phyloP scores from a whole-genome alignment of 2,888 invertebrate species.

The Amitus sp. region DNA sequence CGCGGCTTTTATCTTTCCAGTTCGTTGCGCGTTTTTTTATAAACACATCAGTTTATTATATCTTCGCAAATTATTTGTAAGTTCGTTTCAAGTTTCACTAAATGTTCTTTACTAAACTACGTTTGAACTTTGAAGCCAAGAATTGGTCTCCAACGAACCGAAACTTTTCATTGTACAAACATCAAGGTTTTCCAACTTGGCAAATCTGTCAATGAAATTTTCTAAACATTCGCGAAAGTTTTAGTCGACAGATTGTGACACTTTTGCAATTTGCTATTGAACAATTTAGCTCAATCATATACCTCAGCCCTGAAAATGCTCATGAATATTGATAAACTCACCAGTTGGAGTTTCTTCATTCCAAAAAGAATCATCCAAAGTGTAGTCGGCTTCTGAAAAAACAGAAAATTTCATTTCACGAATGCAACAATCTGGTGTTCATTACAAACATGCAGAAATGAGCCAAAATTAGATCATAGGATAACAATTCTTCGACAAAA shows the following conservation, averaged over 20 bases:
- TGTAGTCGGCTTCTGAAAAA: conserved; percentile 91
- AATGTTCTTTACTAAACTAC: conserved; percentile 28
- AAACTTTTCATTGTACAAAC: conserved; percentile 39
- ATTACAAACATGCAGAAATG: too few relatives aligned
- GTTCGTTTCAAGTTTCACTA: conserved; percentile 29
- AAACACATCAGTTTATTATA: conserved; percentile 9
- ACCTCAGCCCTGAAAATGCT: not conserved
- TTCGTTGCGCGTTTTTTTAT: conserved; percentile 13
- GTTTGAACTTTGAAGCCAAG: conserved; percentile 30
- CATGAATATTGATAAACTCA: conserved; percentile 68
- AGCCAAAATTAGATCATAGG: not conserved
- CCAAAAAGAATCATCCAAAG: conserved; percentile 93
- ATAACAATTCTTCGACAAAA: not conserved
- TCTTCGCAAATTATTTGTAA: conserved; percentile 21
- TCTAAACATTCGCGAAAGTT: conserved; percentile 32
- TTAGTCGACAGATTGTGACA: conserved; percentile 21
- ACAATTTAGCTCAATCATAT: not conserved
- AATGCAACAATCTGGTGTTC: not conserved
- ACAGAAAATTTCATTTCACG: conserved; percentile 47
- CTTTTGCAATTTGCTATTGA: conserved; percentile 11
- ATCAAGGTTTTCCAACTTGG: conserved; percentile 31
- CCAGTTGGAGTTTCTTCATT: conserved; percentile 92
- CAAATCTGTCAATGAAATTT: conserved; percentile 38
- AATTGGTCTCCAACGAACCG: conserved; percentile 37
- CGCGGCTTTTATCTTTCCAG: conserved; percentile 6